Evolutionary conservation across 2,888 invertebrate genomes (phyloP).

Genomic region (Mamestra brassicae): DNA sequence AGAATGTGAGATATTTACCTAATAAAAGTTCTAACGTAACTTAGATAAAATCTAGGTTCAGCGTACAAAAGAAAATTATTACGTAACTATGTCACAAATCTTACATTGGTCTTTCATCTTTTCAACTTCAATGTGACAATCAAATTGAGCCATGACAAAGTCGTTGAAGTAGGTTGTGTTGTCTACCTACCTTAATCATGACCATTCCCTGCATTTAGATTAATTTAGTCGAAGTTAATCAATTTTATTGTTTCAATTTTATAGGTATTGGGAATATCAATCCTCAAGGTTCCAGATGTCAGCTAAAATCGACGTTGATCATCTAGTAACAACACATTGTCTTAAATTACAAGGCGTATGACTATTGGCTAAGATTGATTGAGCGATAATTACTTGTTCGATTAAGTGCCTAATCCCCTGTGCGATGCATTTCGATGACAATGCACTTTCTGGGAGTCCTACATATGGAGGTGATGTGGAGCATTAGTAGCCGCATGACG

Average conservation of each 20-base stretch:
- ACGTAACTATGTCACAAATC: background rate
- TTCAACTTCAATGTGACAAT: background rate
- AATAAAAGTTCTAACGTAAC: background rate
- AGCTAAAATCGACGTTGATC: background rate
- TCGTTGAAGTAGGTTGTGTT: background rate
- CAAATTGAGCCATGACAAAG: background rate
- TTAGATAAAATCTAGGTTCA: background rate
- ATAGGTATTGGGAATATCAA: background rate
- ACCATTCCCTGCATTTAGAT: background rate
- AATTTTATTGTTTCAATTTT: slow-evolving; percentile 5
- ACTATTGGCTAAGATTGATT: slow-evolving; percentile 27
- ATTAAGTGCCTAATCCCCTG: slow-evolving; percentile 26
- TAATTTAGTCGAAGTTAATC: background rate
- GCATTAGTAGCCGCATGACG: slow-evolving; percentile 24
- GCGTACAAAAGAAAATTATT: background rate
- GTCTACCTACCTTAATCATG: background rate
- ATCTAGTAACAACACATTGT: slow-evolving; percentile 1
- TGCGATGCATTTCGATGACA: slow-evolving; percentile 19
- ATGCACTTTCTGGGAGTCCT: slow-evolving; percentile 12
- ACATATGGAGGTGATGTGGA: background rate
- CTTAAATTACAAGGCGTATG: background rate
- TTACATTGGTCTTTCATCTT: background rate
- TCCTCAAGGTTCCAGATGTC: background rate
- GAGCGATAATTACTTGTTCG: slow-evolving; percentile 25
- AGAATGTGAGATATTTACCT: slow-evolving; percentile 14